Evolutionary conservation across 2,797 vertebrate genomes (phyloP).

Genomic region (Lemur catta): DNA sequence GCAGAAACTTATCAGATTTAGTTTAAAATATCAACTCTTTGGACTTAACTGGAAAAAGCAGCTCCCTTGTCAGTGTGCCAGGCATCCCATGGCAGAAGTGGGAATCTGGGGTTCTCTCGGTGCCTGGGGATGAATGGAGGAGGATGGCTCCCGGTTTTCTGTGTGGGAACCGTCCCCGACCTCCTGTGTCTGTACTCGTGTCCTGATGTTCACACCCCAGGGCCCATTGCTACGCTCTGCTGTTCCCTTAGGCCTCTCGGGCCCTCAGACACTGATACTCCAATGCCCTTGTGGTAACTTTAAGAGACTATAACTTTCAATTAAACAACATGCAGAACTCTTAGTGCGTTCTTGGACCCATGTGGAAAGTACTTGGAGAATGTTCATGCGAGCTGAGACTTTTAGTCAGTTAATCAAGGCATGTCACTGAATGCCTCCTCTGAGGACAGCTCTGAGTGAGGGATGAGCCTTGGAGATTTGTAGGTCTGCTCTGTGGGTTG

Average conservation of each 20-base stretch:
- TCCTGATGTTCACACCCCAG: background rate
- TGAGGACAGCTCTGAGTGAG: background rate
- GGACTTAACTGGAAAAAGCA: background rate
- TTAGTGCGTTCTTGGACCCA: background rate
- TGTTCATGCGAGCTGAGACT: background rate
- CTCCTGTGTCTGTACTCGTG: rapidly evolving
- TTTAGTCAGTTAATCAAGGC: background rate
- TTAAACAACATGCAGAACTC: background rate
- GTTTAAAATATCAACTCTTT: background rate
- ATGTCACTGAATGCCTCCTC: background rate
- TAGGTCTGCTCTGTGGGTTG: rapidly evolving
- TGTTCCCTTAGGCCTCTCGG: background rate
- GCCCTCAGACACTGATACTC: background rate
- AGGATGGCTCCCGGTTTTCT: background rate
- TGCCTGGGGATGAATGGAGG: background rate
- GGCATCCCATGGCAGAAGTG: background rate
- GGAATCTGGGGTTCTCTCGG: background rate
- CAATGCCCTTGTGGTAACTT: background rate
- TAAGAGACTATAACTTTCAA: background rate
- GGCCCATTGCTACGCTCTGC: background rate
- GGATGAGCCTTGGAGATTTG: background rate
- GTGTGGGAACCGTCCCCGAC: background rate
- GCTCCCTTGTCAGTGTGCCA: background rate
- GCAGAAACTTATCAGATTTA: background rate
- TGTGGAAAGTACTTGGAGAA: constrained; percentile 2